These are phyloP conservation scores for Hafferia zeledoni DNA, from an alignment of 2,797 vertebrate species.

Conservation along the genomic window DNA sequence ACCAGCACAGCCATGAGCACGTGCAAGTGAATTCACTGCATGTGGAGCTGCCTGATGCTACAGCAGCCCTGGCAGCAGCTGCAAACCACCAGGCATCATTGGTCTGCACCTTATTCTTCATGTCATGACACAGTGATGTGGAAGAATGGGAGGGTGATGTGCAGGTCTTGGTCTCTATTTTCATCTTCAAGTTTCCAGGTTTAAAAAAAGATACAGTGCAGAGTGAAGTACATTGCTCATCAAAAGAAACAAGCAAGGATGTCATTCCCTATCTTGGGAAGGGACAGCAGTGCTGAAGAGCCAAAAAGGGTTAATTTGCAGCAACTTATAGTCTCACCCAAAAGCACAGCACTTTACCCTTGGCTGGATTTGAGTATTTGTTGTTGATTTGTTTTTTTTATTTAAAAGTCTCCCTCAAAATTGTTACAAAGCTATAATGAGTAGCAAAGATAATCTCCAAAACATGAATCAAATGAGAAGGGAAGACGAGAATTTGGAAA, in stretches of 20 bases:
- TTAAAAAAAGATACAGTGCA: not conserved
- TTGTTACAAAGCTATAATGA: not conserved
- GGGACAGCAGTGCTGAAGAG: not conserved
- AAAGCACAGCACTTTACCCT: not conserved
- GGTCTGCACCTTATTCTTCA: rapidly evolving
- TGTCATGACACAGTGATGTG: not conserved
- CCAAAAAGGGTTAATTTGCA: not conserved
- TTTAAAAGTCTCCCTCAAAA: not conserved
- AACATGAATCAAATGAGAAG: not conserved
- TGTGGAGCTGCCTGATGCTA: not conserved
- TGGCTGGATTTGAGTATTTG: not conserved
- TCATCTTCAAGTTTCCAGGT: not conserved
- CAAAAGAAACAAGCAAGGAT: not conserved
- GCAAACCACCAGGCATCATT: not conserved
- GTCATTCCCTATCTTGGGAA: not conserved
- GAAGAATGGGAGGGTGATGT: not conserved
- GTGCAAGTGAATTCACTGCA: not conserved
- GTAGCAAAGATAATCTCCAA: not conserved
- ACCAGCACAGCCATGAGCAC: not conserved
- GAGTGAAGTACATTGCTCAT: rapidly evolving
- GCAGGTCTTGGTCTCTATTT: not conserved
- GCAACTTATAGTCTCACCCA: not conserved
- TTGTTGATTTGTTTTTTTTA: not conserved
- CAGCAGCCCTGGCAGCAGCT: not conserved
- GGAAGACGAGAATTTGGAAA: not conserved